phyloP scores from a whole-genome alignment of 2,888 invertebrate genomes.

The Rotaria macrura region DNA sequence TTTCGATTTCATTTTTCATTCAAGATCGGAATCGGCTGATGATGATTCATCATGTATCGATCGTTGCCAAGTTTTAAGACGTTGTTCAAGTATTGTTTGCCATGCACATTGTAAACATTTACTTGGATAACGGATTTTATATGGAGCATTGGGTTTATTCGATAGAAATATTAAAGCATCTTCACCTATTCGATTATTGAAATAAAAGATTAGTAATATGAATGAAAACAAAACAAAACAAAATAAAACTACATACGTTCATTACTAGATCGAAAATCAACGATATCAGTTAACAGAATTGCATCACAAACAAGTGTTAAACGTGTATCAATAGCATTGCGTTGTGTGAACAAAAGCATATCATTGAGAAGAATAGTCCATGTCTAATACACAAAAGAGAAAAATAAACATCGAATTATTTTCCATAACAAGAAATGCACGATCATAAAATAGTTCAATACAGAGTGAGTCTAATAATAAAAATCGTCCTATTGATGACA shows the following conservation, averaged over 20 bases:
- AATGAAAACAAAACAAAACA: not conserved
- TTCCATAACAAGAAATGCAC: no score
- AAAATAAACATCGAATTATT: not conserved
- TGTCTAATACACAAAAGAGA: not conserved
- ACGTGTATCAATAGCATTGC: not conserved
- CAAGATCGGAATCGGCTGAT: not conserved
- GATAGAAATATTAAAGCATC: not conserved
- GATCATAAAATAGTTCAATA: no score
- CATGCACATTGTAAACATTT: constrained; percentile 5
- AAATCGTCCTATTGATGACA: no score
- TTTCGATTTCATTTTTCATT: not conserved
- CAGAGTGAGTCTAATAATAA: no score
- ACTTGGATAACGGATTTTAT: constrained; percentile 9
- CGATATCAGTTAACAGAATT: not conserved
- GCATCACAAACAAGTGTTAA: not conserved
- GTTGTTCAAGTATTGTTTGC: not conserved
- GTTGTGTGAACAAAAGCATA: not conserved
- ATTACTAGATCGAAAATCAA: not conserved
- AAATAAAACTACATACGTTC: not conserved
- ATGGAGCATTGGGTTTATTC: not conserved
- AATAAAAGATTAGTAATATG: not conserved
- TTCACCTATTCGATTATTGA: not conserved
- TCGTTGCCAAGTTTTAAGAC: not conserved
- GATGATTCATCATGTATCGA: not conserved
- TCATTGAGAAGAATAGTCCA: not conserved